Evolutionary conservation across 1,140 invertebrate genomes (phyloP).

Genomic region (Diorhabda sublineata): DNA sequence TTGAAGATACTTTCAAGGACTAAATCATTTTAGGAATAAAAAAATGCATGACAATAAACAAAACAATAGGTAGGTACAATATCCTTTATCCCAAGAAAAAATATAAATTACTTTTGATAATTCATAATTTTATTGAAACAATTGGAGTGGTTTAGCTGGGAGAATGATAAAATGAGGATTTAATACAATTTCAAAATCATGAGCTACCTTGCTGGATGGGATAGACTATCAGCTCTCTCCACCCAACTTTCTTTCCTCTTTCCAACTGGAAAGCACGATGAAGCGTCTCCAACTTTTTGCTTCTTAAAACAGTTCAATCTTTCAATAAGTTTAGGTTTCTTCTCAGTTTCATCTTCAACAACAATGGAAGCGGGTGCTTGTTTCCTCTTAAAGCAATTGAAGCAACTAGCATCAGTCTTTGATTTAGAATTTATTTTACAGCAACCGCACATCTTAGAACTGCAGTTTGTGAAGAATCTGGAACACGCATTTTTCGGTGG

Average conservation of each 20-base stretch:
- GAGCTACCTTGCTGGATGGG: not conserved
- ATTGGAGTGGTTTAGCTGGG: no score
- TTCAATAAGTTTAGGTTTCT: slow-evolving; percentile 25
- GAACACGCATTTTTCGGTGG: slow-evolving; percentile 27
- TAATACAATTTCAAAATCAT: no score
- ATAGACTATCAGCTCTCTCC: slow-evolving; percentile 43
- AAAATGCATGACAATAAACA: no score
- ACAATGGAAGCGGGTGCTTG: slow-evolving; percentile 30
- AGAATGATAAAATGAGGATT: no score
- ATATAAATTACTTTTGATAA: no score
- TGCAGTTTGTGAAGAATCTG: slow-evolving; percentile 34
- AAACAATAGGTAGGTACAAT: no score
- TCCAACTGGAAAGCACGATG: slow-evolving; percentile 35
- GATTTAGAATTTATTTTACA: slow-evolving; percentile 20
- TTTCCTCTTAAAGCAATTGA: slow-evolving; percentile 35
- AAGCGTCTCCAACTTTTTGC: slow-evolving; percentile 40
- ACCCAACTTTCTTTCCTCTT: slow-evolving; percentile 45
- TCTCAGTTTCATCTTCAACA: slow-evolving; percentile 34
- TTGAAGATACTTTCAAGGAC: no score
- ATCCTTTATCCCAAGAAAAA: no score
- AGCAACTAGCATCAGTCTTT: slow-evolving; percentile 31
- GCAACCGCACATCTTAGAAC: slow-evolving; percentile 34
- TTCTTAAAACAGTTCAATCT: slow-evolving; percentile 40
- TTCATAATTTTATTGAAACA: no score
- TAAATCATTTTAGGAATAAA: no score